Evolutionary conservation across 2,113 vertebrate species (phyloP).

Genomic region (Apistogramma diplotaenia): DNA sequence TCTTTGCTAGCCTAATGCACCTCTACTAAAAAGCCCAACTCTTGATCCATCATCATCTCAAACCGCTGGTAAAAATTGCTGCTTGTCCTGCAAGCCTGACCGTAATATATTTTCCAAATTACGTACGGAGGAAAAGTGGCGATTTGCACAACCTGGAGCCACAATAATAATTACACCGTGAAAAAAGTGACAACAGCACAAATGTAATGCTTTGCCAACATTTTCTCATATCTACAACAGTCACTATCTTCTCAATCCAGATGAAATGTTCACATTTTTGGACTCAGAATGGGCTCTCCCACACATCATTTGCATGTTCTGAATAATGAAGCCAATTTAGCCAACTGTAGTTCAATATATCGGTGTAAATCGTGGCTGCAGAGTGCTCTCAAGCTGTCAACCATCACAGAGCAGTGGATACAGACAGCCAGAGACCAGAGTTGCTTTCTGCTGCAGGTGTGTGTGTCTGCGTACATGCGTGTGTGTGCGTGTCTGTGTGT

Average conservation of each 20-base stretch:
- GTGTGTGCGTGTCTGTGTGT: background rate
- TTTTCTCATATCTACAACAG: conserved; percentile 1
- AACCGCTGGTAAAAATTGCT: conserved; percentile 1
- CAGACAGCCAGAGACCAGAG: conserved; percentile 84
- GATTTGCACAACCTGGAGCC: conserved; percentile 77
- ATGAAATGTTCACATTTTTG: background rate
- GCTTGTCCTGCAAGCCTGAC: background rate
- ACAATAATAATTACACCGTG: conserved; percentile 51
- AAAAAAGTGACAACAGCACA: conserved; percentile 13
- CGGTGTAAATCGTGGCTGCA: conserved; percentile 73
- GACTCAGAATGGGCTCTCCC: background rate
- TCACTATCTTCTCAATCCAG: conserved; percentile 3
- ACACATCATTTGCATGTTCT: conserved; percentile 23
- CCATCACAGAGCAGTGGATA: conserved; percentile 92
- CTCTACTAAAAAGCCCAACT: conserved; percentile 19
- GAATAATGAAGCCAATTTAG: conserved; percentile 23
- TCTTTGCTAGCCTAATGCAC: conserved; percentile 1
- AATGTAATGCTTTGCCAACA: background rate
- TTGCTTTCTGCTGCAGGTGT: conserved; percentile 34
- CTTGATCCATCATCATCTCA: background rate
- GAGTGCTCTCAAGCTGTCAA: conserved; percentile 88
- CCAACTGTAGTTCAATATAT: conserved; percentile 1
- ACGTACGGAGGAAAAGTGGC: conserved; percentile 65
- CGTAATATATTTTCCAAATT: conserved; percentile 2
- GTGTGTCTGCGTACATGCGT: conserved; percentile 7